Percentiles rank a stretch among this genome's conserved stretches.
Conservation (phyloP, 2,113 vertebrate species). For the Lynx canadensis region DNA sequence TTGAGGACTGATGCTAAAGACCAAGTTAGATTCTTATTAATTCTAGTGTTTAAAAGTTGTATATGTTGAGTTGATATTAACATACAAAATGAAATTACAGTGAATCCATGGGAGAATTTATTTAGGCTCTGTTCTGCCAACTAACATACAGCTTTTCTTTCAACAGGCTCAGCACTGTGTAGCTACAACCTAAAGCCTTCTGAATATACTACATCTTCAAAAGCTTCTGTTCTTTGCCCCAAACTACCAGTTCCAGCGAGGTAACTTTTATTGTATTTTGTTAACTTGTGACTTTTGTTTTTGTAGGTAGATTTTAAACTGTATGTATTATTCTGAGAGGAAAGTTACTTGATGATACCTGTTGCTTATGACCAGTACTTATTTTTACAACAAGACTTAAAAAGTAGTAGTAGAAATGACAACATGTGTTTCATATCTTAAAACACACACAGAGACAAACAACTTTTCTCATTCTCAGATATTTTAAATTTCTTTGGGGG, state of each 20-base stretch:
- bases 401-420: slow-evolving; percentile 3
- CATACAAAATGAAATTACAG: slow-evolving; percentile 2
- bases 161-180: slow-evolving; percentile 93
- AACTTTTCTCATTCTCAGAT: slow-evolving; percentile 34
- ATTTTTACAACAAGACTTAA: background rate
- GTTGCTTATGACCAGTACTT: background rate
- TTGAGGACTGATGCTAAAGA: background rate
- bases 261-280: slow-evolving; percentile 85
- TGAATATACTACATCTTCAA: slow-evolving; percentile 90
- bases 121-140: background rate
- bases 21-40: slow-evolving; percentile 1
- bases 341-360: background rate
- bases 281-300: slow-evolving; percentile 53
- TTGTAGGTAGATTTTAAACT: slow-evolving; percentile 50
- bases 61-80: slow-evolving; percentile 25
- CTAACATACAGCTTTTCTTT: slow-evolving; percentile 53
- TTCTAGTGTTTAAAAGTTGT: background rate
- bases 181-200: slow-evolving; percentile 92
- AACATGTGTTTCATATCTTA: background rate
- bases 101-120: background rate
- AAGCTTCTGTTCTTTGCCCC: slow-evolving; percentile 91
- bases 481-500: slow-evolving; percentile 27
- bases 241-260: slow-evolving; percentile 97
- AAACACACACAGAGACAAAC: background rate
- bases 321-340: background rate